phyloP scores from a whole-genome alignment of 2,888 invertebrate species.

The Stenodema calcarata region DNA sequence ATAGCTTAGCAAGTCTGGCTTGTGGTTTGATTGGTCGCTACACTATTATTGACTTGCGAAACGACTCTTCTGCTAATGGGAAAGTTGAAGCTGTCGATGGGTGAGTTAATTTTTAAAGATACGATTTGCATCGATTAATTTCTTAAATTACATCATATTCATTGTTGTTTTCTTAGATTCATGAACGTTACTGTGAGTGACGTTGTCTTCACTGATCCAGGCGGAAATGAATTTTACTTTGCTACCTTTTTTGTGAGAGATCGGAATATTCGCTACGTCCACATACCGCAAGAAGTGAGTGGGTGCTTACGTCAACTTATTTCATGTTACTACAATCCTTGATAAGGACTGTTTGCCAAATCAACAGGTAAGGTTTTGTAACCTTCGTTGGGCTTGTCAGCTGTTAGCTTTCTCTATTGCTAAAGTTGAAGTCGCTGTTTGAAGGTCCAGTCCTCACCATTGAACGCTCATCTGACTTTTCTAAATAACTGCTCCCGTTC shows the following conservation, averaged over 20 bases:
- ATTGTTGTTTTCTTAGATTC: slow-evolving; percentile 61
- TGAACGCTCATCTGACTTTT: background rate
- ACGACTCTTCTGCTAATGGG: slow-evolving; percentile 72
- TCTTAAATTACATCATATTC: background rate
- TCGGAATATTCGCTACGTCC: slow-evolving; percentile 73
- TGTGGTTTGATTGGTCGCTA: slow-evolving; percentile 69
- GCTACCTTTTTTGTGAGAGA: slow-evolving; percentile 70
- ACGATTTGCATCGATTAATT: background rate
- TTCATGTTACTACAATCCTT: background rate
- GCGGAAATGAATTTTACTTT: slow-evolving; percentile 68
- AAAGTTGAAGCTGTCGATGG: slow-evolving; percentile 70
- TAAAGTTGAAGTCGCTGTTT: background rate
- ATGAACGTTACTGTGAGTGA: slow-evolving; percentile 74
- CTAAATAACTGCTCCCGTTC: background rate
- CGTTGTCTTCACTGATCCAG: slow-evolving; percentile 70
- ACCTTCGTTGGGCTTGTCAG: background rate
- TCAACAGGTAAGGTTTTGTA: background rate
- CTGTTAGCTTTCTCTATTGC: background rate
- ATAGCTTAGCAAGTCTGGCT: slow-evolving; percentile 69
- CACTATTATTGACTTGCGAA: slow-evolving; percentile 71
- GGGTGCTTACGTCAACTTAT: background rate
- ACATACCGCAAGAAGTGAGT: slow-evolving; percentile 67
- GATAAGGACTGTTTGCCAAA: background rate
- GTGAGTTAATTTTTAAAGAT: slow-evolving; percentile 60
- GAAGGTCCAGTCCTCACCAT: background rate